A percentile compares a stretch with the other conserved stretches of the same genome.
Conservation (phyloP, 2,888 invertebrate genomes). For the Monopis laevigella region DNA sequence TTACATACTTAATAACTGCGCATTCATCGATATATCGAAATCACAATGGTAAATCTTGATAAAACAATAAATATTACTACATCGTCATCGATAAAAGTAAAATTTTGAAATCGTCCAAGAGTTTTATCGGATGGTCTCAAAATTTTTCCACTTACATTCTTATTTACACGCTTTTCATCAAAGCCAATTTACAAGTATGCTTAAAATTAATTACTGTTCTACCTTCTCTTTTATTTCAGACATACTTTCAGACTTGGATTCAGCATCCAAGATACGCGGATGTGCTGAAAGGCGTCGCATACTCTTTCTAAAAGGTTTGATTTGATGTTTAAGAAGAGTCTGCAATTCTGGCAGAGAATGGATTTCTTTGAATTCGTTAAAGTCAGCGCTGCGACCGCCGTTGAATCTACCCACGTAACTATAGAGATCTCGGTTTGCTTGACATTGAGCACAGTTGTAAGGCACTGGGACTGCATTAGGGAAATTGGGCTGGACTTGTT, state of each 20-base stretch:
- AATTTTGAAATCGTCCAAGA: constrained; percentile 62
- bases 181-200: neutral
- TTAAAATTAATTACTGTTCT: neutral
- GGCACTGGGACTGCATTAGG: constrained; percentile 69
- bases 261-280: constrained; percentile 34
- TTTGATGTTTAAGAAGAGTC: constrained; percentile 44
- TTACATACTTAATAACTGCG: constrained; percentile 30
- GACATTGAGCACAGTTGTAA: constrained; percentile 70
- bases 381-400: constrained; percentile 39
- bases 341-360: constrained; percentile 44
- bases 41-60: constrained; percentile 6
- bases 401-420: constrained; percentile 43
- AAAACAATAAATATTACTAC: neutral
- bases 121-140: constrained; percentile 53
- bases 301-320: constrained; percentile 39
- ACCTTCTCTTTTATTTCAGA: neutral
- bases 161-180: neutral
- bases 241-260: constrained; percentile 15
- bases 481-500: constrained; percentile 65
- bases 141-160: constrained; percentile 27
- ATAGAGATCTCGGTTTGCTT: constrained; percentile 39
- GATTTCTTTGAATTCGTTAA: constrained; percentile 50
- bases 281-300: constrained; percentile 34
- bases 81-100: constrained; percentile 2
- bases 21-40: constrained; percentile 21